Evolutionary conservation across 1,140 invertebrate genomes (phyloP).

Genomic region (Ceratina calcarata): DNA sequence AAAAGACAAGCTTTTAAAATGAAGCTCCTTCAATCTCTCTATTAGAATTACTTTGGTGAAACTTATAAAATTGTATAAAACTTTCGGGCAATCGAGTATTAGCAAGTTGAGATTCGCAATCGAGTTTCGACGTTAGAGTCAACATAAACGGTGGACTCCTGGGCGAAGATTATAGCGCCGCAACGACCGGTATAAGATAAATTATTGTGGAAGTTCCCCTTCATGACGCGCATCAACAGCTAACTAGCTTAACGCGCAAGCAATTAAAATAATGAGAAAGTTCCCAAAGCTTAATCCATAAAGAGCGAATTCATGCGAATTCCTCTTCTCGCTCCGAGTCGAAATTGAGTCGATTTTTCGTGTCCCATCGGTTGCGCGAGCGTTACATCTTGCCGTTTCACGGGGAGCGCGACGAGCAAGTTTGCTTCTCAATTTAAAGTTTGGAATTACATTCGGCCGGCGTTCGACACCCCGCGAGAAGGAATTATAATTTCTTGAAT

Average conservation of each 20-base stretch:
- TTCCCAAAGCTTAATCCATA: conserved; percentile 57
- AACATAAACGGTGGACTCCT: no score
- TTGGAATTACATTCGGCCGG: conserved; percentile 38
- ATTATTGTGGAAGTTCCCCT: conserved; percentile 48
- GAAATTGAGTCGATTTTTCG: conserved; percentile 60
- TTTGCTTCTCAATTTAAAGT: conserved; percentile 49
- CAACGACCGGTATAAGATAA: conserved; percentile 49
- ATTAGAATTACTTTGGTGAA: neutral
- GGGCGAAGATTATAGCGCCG: conserved; percentile 47
- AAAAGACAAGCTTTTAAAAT: neutral
- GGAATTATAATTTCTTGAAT: conserved; percentile 25
- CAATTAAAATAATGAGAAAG: conserved; percentile 70
- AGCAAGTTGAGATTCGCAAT: no score
- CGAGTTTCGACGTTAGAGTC: no score
- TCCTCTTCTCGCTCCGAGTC: conserved; percentile 34
- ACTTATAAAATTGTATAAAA: neutral
- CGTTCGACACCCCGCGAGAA: conserved; percentile 15
- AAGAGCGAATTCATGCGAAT: conserved; percentile 46
- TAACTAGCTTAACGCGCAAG: conserved; percentile 49
- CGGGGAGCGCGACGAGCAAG: conserved; percentile 8
- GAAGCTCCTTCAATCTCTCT: no score
- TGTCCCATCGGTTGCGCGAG: conserved; percentile 17
- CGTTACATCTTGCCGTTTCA: conserved; percentile 27
- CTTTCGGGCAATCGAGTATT: no score
- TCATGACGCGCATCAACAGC: conserved; percentile 46